phyloP scores from a whole-genome alignment of 53 echinoderm and acorn worm species.

The Zoroaster sp. region DNA sequence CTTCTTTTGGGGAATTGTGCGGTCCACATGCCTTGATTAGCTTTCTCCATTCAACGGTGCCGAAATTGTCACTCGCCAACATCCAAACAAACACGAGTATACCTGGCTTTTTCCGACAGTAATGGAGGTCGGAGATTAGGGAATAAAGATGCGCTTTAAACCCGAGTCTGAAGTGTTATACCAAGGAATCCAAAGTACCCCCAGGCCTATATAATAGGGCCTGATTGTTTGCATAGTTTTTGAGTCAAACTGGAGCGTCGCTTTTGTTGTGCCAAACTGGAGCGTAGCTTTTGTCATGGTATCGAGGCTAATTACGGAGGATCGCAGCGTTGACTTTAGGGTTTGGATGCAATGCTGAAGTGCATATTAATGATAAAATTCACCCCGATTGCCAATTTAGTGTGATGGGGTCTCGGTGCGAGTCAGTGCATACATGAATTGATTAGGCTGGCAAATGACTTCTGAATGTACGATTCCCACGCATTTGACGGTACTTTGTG shows the following conservation, averaged over 20 bases:
- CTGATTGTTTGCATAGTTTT: constrained; percentile 34
- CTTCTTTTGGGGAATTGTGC: neutral
- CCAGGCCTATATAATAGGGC: neutral
- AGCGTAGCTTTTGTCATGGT: neutral
- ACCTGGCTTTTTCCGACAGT: constrained; percentile 33
- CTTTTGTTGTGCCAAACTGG: neutral
- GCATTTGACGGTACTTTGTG: neutral
- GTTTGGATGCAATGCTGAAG: neutral
- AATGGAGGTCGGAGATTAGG: constrained; percentile 40
- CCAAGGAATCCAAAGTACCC: constrained; percentile 1
- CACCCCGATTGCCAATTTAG: neutral
- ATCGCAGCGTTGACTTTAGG: neutral
- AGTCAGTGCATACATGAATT: constrained; percentile 28
- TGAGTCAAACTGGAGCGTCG: neutral
- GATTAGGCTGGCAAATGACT: neutral
- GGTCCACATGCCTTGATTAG: neutral
- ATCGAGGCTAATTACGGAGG: constrained; percentile 35
- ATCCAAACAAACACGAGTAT: constrained; percentile 48
- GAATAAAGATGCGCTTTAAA: neutral
- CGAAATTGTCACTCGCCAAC: constrained; percentile 40
- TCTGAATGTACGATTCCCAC: neutral
- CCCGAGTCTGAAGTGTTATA: neutral
- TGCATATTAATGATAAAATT: neutral
- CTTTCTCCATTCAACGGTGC: constrained; percentile 33
- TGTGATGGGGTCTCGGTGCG: neutral